Percentiles rank a stretch among this genome's conserved stretches.
phyloP scores from a whole-genome alignment of 2,888 invertebrate species.

The Sepioteuthis lessoniana region DNA sequence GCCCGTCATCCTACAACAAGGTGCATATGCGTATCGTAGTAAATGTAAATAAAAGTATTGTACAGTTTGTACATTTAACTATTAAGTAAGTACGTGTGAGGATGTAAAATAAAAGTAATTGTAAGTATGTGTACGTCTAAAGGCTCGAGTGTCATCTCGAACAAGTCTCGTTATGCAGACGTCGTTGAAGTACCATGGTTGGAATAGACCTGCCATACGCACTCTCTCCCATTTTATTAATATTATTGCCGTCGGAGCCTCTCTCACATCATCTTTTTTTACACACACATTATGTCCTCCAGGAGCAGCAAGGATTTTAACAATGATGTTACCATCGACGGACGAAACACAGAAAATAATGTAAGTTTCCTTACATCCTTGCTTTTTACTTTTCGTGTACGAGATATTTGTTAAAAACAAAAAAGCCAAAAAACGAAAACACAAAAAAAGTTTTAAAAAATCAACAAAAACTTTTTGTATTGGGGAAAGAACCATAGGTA shows the following conservation, averaged over 20 bases:
- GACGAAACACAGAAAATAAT: constrained; percentile 33
- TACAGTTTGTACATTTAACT: background rate
- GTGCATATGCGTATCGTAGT: background rate
- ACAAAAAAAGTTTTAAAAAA: too few species aligned
- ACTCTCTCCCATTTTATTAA: background rate
- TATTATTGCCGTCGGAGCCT: background rate
- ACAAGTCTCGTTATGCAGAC: background rate
- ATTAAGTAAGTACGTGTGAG: background rate
- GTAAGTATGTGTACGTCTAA: background rate
- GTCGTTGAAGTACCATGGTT: background rate
- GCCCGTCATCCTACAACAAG: background rate
- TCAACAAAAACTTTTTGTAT: background rate
- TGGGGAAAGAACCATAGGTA: background rate
- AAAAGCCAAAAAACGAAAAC: too few species aligned
- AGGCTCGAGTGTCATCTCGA: constrained; percentile 33
- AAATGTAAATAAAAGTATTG: background rate
- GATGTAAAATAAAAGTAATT: background rate
- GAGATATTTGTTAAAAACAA: too few species aligned
- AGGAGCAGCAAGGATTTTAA: constrained; percentile 23
- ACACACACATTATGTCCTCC: constrained; percentile 13
- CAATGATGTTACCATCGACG: background rate
- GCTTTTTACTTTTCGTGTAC: background rate
- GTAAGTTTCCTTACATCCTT: background rate
- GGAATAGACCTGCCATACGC: background rate
- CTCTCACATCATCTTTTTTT: background rate